Evolutionary conservation across 2,113 vertebrate species (phyloP), one percentile per base, ranked within the genome.

Genomic region (Monarcha castaneiventris): DNA sequence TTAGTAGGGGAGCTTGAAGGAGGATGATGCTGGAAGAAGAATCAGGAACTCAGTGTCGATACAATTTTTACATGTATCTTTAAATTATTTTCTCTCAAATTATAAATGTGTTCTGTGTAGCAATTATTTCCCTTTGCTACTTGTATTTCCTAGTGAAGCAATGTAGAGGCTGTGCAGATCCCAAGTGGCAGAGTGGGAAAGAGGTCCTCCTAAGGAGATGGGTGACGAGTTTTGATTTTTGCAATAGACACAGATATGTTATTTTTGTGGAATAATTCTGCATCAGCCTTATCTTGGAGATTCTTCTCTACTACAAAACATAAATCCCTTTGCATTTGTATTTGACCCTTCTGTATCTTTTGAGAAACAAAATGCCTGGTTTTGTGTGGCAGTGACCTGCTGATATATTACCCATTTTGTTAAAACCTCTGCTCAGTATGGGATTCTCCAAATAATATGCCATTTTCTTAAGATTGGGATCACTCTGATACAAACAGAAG

Each of bases 91-190:
- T 56, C 18, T 54, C 9, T 89, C 30, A 39, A 63, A 68, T 61
- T 5, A 29, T 41, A 43, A 49, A 23, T 2, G 3, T 8, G 1
- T 59, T 56, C 30, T 61, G 10, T 1, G 1, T 33, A 64, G 64
- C 41, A 78, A 22, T 56, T 56, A 44, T 56, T 82, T 56, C 27
- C 7, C 13, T 87, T 43, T 84, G 30, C 16, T 61, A 3, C 33
- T 43, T 61, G 5, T 14, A 10, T 91, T 61, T 76, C 26, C 9
- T 32, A 17, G 22, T 44, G 61, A 67, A 33, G 21, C 0, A 1
- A 3, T 16, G 33, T 55, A n/a, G 23, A 88, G 83, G 30, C 26
- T 51, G 7, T 54, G 13, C 4, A 8, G 54, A 74, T 58, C 23
- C 14, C 20, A 39, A n/a, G 16, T 18, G 39, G 18, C 8, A 72